A percentile compares a stretch with the other conserved stretches of the same genome.
Conservation (phyloP, 2,888 invertebrate genomes). For the Clostera curtula region DNA sequence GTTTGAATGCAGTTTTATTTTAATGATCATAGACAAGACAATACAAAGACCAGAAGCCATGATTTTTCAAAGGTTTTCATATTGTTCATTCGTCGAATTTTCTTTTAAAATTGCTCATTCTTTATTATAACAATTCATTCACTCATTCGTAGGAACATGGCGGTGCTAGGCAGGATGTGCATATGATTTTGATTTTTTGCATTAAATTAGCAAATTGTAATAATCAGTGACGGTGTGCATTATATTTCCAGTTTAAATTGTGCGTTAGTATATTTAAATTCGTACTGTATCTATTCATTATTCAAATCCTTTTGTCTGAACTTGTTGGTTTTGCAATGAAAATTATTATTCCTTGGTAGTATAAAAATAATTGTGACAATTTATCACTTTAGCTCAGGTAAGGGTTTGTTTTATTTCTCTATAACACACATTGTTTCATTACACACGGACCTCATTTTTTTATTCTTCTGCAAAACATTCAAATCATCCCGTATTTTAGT, state of each 20-base stretch:
- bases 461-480: too few relatives aligned
- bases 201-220: conserved; percentile 31
- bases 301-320: conserved; percentile 31
- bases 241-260: conserved; percentile 28
- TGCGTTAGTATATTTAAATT: conserved; percentile 27
- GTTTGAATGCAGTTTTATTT: too few relatives aligned
- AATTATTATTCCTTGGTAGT: conserved; percentile 68
- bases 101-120: conserved; percentile 29
- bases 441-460: too few relatives aligned
- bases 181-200: conserved; percentile 61
- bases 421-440: too few relatives aligned
- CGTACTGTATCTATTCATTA: conserved; percentile 28
- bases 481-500: too few relatives aligned
- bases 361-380: conserved; percentile 74
- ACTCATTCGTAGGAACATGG: conserved; percentile 62
- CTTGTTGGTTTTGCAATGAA: conserved; percentile 60
- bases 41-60: conserved; percentile 6
- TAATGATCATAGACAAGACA: conserved; percentile 10
- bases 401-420: conserved; percentile 41
- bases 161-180: conserved; percentile 72
- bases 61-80: conserved; percentile 20
- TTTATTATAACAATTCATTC: too few relatives aligned
- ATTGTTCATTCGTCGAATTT: conserved; percentile 16
- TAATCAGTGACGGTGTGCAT: too few relatives aligned
- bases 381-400: conserved; percentile 62